phyloP scores from a whole-genome alignment of 2,888 invertebrate genomes.

The Aspidiotus destructor region DNA sequence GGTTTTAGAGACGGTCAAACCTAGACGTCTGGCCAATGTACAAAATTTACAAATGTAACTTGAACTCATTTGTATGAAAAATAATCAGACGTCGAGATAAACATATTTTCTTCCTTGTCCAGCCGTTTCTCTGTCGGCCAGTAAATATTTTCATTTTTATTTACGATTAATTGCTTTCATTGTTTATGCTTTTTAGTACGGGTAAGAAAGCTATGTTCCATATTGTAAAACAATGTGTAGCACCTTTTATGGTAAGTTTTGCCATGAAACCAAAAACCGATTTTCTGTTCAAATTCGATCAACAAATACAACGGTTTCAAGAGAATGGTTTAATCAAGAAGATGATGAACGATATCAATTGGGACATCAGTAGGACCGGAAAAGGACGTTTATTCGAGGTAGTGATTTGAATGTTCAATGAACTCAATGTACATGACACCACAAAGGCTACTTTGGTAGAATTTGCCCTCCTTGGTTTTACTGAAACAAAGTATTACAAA shows the following conservation, averaged over 20 bases:
- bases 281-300: constrained; percentile 53
- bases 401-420: neutral
- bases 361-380: constrained; percentile 57
- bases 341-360: constrained; percentile 58
- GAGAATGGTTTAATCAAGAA: constrained; percentile 60
- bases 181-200: neutral
- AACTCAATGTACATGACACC: neutral
- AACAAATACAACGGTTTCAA: constrained; percentile 52
- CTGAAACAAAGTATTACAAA: neutral
- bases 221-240: constrained; percentile 64
- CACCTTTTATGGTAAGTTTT: constrained; percentile 58
- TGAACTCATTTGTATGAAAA: no score
- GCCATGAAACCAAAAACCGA: constrained; percentile 56
- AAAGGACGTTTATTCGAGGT: constrained; percentile 43
- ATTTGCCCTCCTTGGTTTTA: no score
- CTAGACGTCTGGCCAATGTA: no score
- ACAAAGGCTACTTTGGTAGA: no score
- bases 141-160: no score
- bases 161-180: no score
- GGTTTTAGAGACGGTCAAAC: no score
- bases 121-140: no score
- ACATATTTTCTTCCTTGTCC: no score
- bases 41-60: no score
- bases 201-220: constrained; percentile 49
- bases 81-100: no score